Base-by-base conservation (phyloP, 2,888 invertebrate species). In the Zelleria hepariella region DNA sequence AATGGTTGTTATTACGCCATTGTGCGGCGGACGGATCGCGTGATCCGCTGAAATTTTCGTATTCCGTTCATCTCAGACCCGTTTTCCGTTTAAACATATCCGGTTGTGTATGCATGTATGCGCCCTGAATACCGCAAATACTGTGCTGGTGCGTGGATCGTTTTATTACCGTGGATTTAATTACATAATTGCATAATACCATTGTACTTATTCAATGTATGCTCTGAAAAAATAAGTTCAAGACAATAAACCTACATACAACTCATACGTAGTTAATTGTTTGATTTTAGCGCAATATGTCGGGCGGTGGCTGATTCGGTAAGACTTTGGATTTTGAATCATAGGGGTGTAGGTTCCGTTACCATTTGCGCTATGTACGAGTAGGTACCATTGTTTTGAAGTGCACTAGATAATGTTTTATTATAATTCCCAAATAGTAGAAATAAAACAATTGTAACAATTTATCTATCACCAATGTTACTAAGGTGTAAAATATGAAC, bases 31-130 rank as follows among this genome's bases (percentile, higher is more conserved):
- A 5, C 5, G 67, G 63, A 61, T 79, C 63, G 81, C 84, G 79
- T 82, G 82, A 65, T 66, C 63, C 59, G 66, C 67, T 69, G 65
- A 66, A 69, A 70, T 78, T 80, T 80, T 77, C 72, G 74, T 68
- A 73, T 78, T 85, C 81, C 81, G 81, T 63, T 82, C 76, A 79
- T 82, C 81, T 80, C 72, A 72, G 72, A 72, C 69, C 64, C 64
- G 64, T 70, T 75, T 75, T 77, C 75, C 75, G 71, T 66, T 65
- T 68, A 42, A 42, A 42, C 15, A 42, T 42, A 42, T 42, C 32
- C 32, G 32, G 32, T 42, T 42, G 15, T 42, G 32, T 42, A 42
- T 42, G 32, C 32, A 42, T n/a, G 32, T 42, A 42, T 2, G 32
- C 32, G 32, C 15, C 15, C 32, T 42, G 15, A 42, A 42, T 42